Evolutionary conservation across 2,797 vertebrate species (phyloP).

Genomic region (Xenopus petersii): DNA sequence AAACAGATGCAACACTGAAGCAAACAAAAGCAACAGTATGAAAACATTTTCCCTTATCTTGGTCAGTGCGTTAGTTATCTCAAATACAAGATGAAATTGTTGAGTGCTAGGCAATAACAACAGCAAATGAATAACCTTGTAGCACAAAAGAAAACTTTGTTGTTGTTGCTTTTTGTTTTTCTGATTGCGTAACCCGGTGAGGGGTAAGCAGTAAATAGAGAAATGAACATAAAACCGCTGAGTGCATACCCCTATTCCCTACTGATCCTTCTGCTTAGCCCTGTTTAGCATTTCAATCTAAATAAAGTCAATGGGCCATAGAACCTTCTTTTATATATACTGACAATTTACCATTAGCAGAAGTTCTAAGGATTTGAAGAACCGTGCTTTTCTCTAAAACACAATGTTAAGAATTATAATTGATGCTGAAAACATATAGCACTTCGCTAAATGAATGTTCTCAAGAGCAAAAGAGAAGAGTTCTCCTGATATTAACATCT

Average conservation of each 20-base stretch:
- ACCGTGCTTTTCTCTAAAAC: conserved; percentile 50
- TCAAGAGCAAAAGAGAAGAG: conserved; percentile 12
- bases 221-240: conserved; percentile 60
- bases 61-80: background rate
- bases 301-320: conserved; percentile 67
- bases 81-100: background rate
- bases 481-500: conserved; percentile 9
- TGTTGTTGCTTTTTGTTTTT: conserved; percentile 37
- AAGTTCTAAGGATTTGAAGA: conserved; percentile 56
- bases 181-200: conserved; percentile 54
- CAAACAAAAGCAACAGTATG: background rate
- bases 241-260: conserved; percentile 59
- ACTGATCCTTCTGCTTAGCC: conserved; percentile 58
- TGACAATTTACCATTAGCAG: conserved; percentile 65
- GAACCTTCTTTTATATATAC: conserved; percentile 58
- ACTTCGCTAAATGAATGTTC: conserved; percentile 27
- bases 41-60: background rate
- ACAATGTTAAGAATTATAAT: conserved; percentile 19
- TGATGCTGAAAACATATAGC: conserved; percentile 30
- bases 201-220: conserved; percentile 64
- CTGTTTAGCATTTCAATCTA: conserved; percentile 70
- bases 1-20: background rate
- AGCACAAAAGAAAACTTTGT: conserved; percentile 47
- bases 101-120: conserved; percentile 5
- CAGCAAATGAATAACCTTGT: conserved; percentile 35